A percentile compares a stretch with the other conserved stretches of the same genome.
These are phyloP conservation scores for Sinohyriopsis cumingii DNA, from an alignment of 2,888 invertebrate genomes.

Conservation along the genomic window DNA sequence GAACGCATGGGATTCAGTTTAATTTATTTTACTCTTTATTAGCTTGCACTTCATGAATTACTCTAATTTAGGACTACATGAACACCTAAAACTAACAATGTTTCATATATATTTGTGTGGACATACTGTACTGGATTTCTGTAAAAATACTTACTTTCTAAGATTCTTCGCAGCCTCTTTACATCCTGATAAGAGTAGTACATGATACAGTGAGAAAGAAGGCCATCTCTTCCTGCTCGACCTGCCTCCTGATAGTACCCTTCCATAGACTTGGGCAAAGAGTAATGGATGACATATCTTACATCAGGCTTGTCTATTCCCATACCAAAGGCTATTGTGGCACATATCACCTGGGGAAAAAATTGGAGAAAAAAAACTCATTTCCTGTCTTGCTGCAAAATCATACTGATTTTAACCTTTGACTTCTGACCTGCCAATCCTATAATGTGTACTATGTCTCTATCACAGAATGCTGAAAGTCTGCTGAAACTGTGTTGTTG, in stretches of 20 bases:
- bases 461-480: too few relatives aligned
- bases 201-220: conserved; percentile 86
- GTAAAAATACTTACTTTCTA: conserved; percentile 64
- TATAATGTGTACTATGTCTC: too few relatives aligned
- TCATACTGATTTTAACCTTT: too few relatives aligned
- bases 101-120: background rate
- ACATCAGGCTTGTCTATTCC: conserved; percentile 73
- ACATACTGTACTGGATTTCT: background rate
- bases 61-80: background rate
- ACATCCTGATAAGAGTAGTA: conserved; percentile 89
- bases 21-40: background rate
- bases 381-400: too few relatives aligned
- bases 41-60: background rate
- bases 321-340: conserved; percentile 73
- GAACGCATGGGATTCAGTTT: too few relatives aligned
- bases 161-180: conserved; percentile 67
- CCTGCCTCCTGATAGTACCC: conserved; percentile 99
- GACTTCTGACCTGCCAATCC: too few relatives aligned
- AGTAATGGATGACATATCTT: conserved; percentile 90
- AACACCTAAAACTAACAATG: background rate
- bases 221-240: conserved; percentile 95
- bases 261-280: conserved; percentile 94
- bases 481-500: too few relatives aligned
- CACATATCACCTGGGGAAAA: conserved; percentile 69
- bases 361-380: too few relatives aligned